Percentiles rank a stretch among this genome's conserved stretches.
These are phyloP conservation scores for Silvanus unidentatus DNA, from an alignment of 2,888 invertebrate species.

Conservation along the genomic window DNA sequence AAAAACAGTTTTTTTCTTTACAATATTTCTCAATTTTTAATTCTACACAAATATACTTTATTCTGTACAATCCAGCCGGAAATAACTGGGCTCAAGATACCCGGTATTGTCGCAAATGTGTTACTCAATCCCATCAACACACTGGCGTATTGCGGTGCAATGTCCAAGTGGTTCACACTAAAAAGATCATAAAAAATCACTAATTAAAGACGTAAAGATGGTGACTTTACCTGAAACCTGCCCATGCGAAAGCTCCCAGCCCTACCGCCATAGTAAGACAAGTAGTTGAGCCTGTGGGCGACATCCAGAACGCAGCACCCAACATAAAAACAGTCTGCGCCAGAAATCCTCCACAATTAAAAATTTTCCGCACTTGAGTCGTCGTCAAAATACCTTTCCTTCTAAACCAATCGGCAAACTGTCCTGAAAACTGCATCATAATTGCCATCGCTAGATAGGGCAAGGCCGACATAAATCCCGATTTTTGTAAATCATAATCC, in stretches of 20 bases:
- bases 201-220: neutral
- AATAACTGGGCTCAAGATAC: constrained; percentile 77
- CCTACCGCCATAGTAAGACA: constrained; percentile 85
- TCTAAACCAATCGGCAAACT: constrained; percentile 74
- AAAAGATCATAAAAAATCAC: constrained; percentile 17
- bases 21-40: constrained; percentile 3
- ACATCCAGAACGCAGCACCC: constrained; percentile 66
- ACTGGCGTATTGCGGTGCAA: constrained; percentile 87
- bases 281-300: constrained; percentile 65
- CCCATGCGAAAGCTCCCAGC: constrained; percentile 88
- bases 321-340: constrained; percentile 83
- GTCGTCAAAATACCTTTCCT: constrained; percentile 60
- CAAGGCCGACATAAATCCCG: constrained; percentile 78
- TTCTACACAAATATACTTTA: constrained; percentile 24
- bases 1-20: constrained; percentile 6
- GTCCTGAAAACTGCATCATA: constrained; percentile 72
- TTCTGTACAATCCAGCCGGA: constrained; percentile 32
- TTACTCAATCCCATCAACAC: constrained; percentile 89
- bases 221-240: constrained; percentile 71
- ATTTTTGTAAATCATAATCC: constrained; percentile 66
- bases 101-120: constrained; percentile 85
- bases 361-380: constrained; percentile 62
- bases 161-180: constrained; percentile 80
- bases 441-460: constrained; percentile 87
- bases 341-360: constrained; percentile 69